phyloP scores from a whole-genome alignment of 2,113 vertebrate genomes.

The Balaenoptera acutorostrata region DNA sequence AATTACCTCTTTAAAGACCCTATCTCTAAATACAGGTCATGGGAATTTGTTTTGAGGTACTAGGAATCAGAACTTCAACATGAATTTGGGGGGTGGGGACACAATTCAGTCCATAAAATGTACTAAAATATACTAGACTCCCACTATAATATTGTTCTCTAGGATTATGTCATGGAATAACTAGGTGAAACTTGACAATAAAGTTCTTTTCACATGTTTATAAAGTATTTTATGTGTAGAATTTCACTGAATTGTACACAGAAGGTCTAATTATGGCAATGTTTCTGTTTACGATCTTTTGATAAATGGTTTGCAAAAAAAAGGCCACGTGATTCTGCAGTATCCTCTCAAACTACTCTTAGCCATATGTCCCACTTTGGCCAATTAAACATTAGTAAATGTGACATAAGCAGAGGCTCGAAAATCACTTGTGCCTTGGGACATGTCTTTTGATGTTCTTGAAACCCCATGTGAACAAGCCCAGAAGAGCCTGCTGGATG shows the following conservation, averaged over 20 bases:
- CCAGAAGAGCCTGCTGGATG: neutral
- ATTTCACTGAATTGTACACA: neutral
- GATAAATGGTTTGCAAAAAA: neutral
- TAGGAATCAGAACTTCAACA: neutral
- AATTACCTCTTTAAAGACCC: neutral
- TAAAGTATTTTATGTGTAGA: neutral
- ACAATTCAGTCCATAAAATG: neutral
- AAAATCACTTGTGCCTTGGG: neutral
- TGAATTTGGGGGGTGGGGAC: neutral
- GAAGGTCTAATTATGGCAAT: neutral
- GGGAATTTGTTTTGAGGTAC: neutral
- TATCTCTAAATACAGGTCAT: neutral
- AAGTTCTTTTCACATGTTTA: neutral
- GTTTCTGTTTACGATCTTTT: neutral
- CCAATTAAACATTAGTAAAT: neutral
- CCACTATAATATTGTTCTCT: neutral
- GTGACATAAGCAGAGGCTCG: neutral
- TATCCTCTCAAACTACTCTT: neutral
- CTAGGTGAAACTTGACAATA: neutral
- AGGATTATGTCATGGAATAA: neutral
- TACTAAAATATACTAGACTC: neutral
- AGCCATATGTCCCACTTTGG: neutral
- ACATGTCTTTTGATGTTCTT: neutral
- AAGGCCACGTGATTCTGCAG: neutral
- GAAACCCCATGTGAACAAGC: neutral